These are phyloP conservation scores for Gavialis gangeticus DNA, from an alignment of 2,113 vertebrate species.

Conservation along the genomic window DNA sequence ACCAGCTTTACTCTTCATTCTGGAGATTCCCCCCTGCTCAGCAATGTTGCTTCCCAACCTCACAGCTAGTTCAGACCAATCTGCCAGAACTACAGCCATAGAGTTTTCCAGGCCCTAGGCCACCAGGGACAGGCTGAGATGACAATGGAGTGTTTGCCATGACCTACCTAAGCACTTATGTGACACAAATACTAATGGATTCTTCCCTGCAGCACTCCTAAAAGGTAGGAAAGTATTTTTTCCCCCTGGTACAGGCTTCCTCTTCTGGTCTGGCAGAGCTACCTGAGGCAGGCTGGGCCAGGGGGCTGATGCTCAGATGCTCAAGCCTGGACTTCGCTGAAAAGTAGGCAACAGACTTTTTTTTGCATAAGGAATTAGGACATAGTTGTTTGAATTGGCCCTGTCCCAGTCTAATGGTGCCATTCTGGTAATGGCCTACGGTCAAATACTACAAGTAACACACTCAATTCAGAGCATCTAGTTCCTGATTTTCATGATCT, in stretches of 20 bases:
- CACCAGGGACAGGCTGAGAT: background rate
- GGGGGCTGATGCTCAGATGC: accelerated
- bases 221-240: background rate
- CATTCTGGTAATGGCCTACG: background rate
- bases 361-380: background rate
- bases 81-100: background rate
- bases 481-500: background rate
- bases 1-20: background rate
- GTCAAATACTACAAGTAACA: background rate
- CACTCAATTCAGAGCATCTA: background rate
- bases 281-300: background rate
- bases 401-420: background rate
- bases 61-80: background rate
- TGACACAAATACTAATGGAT: background rate
- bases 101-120: background rate
- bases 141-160: background rate
- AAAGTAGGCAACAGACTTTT: background rate
- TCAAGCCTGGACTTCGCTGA: background rate
- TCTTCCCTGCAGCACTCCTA: background rate
- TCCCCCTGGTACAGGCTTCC: background rate
- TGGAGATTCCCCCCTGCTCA: accelerated
- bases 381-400: background rate
- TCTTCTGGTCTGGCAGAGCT: background rate
- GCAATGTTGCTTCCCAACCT: background rate
- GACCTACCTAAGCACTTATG: background rate